Base-by-base conservation (phyloP, 2,888 invertebrate genomes). In the Drepana falcataria region DNA sequence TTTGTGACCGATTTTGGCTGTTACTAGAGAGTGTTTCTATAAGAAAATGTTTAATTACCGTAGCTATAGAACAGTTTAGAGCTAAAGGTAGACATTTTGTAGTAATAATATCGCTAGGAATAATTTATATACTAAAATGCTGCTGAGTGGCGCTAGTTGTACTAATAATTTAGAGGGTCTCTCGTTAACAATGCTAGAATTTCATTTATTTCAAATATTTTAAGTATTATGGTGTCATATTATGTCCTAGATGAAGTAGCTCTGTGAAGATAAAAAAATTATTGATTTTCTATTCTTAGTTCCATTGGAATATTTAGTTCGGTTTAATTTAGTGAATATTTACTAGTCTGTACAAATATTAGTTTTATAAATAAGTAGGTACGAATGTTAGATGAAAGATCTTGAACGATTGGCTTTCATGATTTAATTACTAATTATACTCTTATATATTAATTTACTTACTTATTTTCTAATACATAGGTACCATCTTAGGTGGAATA, bases 41-140 rank as follows among this genome's bases (percentile, higher is more conserved):
- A 58, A 54, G 58, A 66, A 64, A 60, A 57, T 59, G 64, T 56
- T 67, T 69, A 52, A 55, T 65, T 61, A 68, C 56, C 60, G 83
- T 81, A 83, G 83, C 72, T 79, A 81, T 85, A 83, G 84, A 72
- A 62, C 40, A 63, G 64, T 60, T 70, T 77, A 69, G 73, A 68
- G 58, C 63, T 64, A 60, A 62, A 57, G 55, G 71, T 78, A 78
- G 75, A 71, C 56, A 60, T 67, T 70, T 63, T 54, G 79, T 81
- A 80, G 80, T 52, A 47, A 51, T 47, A n/a, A 52, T 67, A 71
- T 71, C 68, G 68, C 68, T 73, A 77, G 78, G 78, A 71, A 68
- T 63, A 68, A 64, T 71, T 53, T 67, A 61, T 63, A 59, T 54
- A 66, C 56, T 35, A 51, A n/a, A 61, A 58, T 60, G 40, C 48